Percentiles rank a stretch among this genome's conserved stretches.
These are phyloP conservation scores for Pentalonia nigronervosa DNA, from an alignment of 1,140 invertebrate species.

Conservation along the genomic window DNA sequence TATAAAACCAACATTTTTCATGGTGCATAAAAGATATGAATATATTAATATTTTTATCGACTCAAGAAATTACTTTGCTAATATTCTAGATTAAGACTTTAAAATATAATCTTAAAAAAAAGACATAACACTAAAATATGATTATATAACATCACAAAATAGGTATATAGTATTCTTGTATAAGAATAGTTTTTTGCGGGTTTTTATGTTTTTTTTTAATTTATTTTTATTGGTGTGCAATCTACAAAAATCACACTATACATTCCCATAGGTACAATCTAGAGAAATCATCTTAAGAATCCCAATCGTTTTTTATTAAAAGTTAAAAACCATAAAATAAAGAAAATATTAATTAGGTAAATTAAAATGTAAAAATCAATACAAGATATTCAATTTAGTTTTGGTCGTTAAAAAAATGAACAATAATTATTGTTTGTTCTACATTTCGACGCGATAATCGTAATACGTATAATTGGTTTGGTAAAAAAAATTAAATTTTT, in stretches of 20 bases:
- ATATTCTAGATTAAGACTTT: neutral
- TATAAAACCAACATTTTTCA: neutral
- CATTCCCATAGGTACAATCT: neutral
- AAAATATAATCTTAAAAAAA: neutral
- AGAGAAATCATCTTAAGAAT: neutral
- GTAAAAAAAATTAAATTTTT: neutral
- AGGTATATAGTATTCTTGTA: neutral
- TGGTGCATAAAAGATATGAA: neutral
- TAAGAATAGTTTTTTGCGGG: neutral
- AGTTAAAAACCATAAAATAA: neutral
- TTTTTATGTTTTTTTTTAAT: constrained; percentile 9
- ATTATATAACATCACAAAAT: neutral
- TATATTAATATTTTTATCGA: neutral
- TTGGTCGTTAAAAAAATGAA: neutral
- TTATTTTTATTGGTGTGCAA: constrained; percentile 15
- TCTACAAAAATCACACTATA: constrained; percentile 8
- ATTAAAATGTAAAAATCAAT: neutral
- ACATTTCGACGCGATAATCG: neutral
- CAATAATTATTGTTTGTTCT: neutral
- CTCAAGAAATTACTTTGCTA: constrained; percentile 15
- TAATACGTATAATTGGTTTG: neutral
- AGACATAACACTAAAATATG: constrained; percentile 9
- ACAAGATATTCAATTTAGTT: neutral
- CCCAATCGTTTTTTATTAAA: neutral
- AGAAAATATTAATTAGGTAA: neutral